phyloP scores from a whole-genome alignment of 2,888 invertebrate species.

The Lithodes maja region DNA sequence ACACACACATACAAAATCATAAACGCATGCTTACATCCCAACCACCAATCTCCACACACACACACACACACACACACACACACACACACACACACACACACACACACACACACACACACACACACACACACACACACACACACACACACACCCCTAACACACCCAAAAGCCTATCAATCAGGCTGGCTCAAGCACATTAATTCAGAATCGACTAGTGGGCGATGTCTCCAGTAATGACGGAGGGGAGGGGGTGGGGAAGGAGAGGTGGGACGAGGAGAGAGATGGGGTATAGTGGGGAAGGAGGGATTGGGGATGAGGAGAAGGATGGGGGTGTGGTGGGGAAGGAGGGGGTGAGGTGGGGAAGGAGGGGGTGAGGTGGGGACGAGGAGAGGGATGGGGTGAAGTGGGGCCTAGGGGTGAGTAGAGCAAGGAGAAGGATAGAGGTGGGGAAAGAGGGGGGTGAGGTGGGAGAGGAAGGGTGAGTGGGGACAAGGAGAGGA shows the following conservation, averaged over 20 bases:
- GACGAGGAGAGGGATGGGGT: neutral
- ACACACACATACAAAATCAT: too few relatives aligned
- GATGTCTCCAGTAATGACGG: too few relatives aligned
- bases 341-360: neutral
- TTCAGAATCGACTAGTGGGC: too few relatives aligned
- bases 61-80: too few relatives aligned
- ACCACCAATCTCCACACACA: too few relatives aligned
- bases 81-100: too few relatives aligned
- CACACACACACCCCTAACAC: too few relatives aligned
- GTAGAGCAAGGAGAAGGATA: constrained; percentile 3
- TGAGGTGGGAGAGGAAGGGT: constrained; percentile 20
- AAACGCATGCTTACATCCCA: too few relatives aligned
- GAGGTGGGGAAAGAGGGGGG: neutral
- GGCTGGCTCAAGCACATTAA: too few relatives aligned
- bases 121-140: too few relatives aligned
- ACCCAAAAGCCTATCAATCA: too few relatives aligned
- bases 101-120: too few relatives aligned
- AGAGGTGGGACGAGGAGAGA: neutral
- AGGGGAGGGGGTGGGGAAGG: neutral
- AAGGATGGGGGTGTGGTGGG: neutral
- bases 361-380: neutral
- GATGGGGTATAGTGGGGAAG: neutral
- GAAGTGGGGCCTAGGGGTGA: constrained; percentile 9
- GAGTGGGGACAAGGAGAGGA: constrained; percentile 18
- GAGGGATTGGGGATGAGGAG: neutral